Evolutionary conservation across 2,888 invertebrate species (phyloP), one percentile per base, ranked within the genome.

Genomic region (Limnephilus auricula): DNA sequence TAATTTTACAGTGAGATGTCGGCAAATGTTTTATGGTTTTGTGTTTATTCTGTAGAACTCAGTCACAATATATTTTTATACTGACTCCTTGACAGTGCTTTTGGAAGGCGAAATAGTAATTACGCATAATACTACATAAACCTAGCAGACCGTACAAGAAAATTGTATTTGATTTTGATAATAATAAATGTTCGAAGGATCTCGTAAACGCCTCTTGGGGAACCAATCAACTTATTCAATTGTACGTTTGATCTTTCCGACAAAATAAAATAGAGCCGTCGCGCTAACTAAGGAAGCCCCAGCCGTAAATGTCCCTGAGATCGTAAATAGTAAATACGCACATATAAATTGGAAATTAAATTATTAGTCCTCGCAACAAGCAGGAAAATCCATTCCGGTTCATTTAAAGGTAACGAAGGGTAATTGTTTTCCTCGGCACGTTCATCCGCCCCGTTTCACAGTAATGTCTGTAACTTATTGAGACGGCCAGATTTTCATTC

Each of bases 381-480:
- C 65, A 31, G 80, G 80, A 32, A 80, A 31, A 32, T 25, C 80
- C 31, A 13, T 80, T 31, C 31, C 31, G 32, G 80, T 32, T 80
- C 31, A 80, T 80, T 31, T 32, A 80, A 32, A 80, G 31, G 80
- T 80, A 80, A 80, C 30, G 32, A 32, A 32, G 80, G 80, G 32
- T 80, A 80, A 80, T 80, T 80, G 30, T 80, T 32, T 80, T 80
- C 80, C 80, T 80, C 80, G 1, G 80, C 25, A n/a, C 80, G 32
- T 80, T 13, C 18, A 32, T 80, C 80, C 80, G 18, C 15, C 31
- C 31, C 32, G 80, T 32, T 80, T 80, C 31, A 13, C 79, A 79
- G 13, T 79, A 80, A 80, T 32, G 32, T 32, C 5, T 1, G 65
- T 65, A 25, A 65, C 65, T 65, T 65, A 65, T 65, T 9, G 25